Conservation (phyloP, 2,888 invertebrate species). For the Drosophila infuscata region DNA sequence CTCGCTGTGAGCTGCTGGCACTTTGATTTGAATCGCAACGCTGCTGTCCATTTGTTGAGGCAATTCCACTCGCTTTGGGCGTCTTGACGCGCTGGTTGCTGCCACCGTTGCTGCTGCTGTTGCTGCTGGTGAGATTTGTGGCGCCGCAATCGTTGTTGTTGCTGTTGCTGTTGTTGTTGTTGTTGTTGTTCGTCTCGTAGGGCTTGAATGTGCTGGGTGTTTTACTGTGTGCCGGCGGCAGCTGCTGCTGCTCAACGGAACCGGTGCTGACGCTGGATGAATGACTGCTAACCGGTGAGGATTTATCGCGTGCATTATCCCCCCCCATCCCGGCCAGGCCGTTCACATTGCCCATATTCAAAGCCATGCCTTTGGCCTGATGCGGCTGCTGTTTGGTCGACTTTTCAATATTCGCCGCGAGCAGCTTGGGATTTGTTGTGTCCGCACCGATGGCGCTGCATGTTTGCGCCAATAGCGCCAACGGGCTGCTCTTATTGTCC, state of each 20-base stretch:
- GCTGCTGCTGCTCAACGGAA: conserved; percentile 82
- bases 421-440: conserved; percentile 91
- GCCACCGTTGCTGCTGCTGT: conserved; percentile 26
- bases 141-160: conserved; percentile 72
- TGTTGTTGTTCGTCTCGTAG: conserved; percentile 89
- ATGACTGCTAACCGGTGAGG: conserved; percentile 85
- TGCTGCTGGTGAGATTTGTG: conserved; percentile 65
- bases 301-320: conserved; percentile 87
- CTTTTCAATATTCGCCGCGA: conserved; percentile 91
- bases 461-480: conserved; percentile 97
- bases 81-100: conserved; percentile 66
- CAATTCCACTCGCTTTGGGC: conserved; percentile 52
- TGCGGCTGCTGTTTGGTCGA: conserved; percentile 86
- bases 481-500: conserved; percentile 98
- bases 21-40: conserved; percentile 93
- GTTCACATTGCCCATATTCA: conserved; percentile 37
- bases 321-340: conserved; percentile 32
- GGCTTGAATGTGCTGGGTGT: conserved; percentile 89
- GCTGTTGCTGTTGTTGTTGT: conserved; percentile 49
- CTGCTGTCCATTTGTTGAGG: conserved; percentile 72
- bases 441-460: conserved; percentile 99
- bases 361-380: conserved; percentile 83
- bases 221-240: conserved; percentile 81
- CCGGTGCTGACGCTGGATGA: conserved; percentile 85
- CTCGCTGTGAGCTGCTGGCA: conserved; percentile 86